phyloP scores from a whole-genome alignment of 1,140 invertebrate species.

The Potamilus streckersoni region DNA sequence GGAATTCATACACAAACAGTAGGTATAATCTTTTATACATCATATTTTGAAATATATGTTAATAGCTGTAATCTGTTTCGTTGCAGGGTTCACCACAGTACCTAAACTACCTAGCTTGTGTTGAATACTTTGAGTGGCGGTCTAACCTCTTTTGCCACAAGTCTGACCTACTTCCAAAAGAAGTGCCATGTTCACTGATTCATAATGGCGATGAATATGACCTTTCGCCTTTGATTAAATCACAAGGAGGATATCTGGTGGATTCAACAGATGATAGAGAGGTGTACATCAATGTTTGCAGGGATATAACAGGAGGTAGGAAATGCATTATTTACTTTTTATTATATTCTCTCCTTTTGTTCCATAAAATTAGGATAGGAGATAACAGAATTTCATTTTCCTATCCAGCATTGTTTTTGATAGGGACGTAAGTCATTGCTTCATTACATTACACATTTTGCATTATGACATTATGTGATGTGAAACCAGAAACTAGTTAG shows the following conservation, averaged over 20 bases:
- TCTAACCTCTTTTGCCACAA: conserved; percentile 47
- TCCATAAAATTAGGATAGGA: no score
- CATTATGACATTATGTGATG: no score
- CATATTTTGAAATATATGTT: no score
- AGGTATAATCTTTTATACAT: no score
- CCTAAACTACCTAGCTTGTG: conserved; percentile 43
- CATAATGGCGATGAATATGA: conserved; percentile 48
- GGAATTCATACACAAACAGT: no score
- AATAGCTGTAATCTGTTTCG: background rate
- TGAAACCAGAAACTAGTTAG: no score
- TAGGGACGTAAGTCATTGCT: no score
- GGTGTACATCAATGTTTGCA: conserved; percentile 61
- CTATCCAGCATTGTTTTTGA: no score
- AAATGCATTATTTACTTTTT: background rate
- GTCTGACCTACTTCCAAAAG: conserved; percentile 34
- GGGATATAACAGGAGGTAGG: conserved; percentile 43
- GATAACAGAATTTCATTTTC: no score
- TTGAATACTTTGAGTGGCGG: conserved; percentile 58
- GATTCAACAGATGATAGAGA: conserved; percentile 38
- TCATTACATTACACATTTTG: no score
- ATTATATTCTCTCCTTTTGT: no score
- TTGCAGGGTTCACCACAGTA: conserved; percentile 57
- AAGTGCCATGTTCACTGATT: conserved; percentile 55
- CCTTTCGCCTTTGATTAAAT: conserved; percentile 55
- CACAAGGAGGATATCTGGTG: conserved; percentile 50